phyloP scores from a whole-genome alignment of 2,113 vertebrate genomes.

The Amazona guildingii region DNA sequence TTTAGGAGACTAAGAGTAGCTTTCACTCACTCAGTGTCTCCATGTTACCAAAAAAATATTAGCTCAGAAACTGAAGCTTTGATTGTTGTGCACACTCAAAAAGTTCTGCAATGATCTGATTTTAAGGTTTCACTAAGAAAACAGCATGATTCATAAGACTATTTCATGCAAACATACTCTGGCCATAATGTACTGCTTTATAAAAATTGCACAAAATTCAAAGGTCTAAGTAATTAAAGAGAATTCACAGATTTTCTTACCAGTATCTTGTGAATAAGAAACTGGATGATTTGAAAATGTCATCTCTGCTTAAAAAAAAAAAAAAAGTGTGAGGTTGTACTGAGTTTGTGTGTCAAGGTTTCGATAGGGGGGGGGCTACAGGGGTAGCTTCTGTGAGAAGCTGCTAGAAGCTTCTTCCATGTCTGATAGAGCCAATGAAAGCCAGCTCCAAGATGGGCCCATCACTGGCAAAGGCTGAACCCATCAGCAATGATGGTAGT shows the following conservation, averaged over 20 bases:
- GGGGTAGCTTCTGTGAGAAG: neutral
- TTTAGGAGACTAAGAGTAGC: neutral
- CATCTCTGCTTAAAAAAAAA: neutral
- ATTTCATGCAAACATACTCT: neutral
- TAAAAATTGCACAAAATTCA: neutral
- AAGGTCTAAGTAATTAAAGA: neutral
- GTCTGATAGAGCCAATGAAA: neutral
- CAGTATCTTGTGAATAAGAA: neutral
- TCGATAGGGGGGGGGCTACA: neutral
- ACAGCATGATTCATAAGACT: neutral
- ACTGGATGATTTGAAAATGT: neutral
- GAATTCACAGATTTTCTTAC: neutral
- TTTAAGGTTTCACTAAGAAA: neutral
- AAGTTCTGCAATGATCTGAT: neutral
- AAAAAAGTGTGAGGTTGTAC: neutral
- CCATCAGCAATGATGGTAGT: fast-evolving
- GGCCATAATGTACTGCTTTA: neutral
- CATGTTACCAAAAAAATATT: neutral
- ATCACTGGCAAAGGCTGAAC: neutral
- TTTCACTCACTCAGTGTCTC: neutral
- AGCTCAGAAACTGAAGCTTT: neutral
- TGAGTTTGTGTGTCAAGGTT: neutral
- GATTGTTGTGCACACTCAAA: neutral
- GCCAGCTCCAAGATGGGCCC: fast-evolving
- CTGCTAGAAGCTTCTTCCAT: neutral